Conservation (phyloP, 2,113 vertebrate genomes). For the Heterocephalus glaber region DNA sequence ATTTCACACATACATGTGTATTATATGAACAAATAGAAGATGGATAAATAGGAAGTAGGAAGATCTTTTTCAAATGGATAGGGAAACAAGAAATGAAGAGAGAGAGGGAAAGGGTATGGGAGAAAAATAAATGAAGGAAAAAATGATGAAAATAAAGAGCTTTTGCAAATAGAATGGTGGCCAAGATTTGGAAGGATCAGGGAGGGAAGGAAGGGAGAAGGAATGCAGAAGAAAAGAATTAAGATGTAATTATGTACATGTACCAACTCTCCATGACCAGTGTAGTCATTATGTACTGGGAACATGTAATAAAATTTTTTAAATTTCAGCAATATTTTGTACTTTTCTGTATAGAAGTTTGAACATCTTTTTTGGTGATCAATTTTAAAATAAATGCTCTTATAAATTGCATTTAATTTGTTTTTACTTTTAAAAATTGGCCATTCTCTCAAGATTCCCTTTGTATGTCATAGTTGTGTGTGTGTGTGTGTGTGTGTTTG, state of each 20-base stretch:
- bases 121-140: background rate
- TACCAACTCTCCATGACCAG: background rate
- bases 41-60: background rate
- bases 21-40: background rate
- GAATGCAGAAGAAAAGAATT: background rate
- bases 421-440: background rate
- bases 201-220: background rate
- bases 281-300: background rate
- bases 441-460: background rate
- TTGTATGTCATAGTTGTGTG: background rate
- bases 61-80: background rate
- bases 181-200: background rate
- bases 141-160: background rate
- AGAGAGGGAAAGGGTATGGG: background rate
- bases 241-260: no score
- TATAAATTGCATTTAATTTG: background rate
- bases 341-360: no score
- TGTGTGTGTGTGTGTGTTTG: accelerated
- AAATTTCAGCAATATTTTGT: background rate
- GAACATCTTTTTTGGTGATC: no score
- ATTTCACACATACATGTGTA: background rate
- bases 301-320: background rate
- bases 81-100: background rate
- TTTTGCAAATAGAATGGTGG: background rate
- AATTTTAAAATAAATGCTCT: background rate